Evolutionary conservation across 2,797 vertebrate species (phyloP).

Genomic region (Pelochelys cantorii): DNA sequence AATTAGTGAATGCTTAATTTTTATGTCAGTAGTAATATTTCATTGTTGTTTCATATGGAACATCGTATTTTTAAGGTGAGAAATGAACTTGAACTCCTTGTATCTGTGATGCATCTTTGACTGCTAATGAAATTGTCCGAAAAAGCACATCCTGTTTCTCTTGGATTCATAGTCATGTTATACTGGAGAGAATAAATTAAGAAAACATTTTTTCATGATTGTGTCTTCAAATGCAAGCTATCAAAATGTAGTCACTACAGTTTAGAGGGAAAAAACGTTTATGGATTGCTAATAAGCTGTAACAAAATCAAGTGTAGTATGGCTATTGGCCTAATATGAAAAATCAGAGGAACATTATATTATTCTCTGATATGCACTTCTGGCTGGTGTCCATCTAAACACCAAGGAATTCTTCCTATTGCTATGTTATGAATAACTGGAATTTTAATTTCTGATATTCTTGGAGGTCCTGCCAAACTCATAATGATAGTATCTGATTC

Average conservation of each 20-base stretch:
- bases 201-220: neutral
- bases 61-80: neutral
- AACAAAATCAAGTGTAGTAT: neutral
- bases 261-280: neutral
- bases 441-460: neutral
- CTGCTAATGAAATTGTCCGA: neutral
- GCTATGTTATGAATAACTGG: neutral
- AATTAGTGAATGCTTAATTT: neutral
- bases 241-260: neutral
- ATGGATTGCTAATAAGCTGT: neutral
- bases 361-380: neutral
- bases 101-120: neutral
- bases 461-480: neutral
- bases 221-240: neutral
- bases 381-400: neutral
- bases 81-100: neutral
- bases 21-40: neutral
- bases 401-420: neutral
- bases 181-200: neutral
- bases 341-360: neutral
- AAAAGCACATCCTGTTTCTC: accelerated
- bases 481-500: neutral
- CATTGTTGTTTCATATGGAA: accelerated
- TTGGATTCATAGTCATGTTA: neutral
- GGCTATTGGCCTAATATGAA: neutral